Percentiles rank a stretch among this genome's conserved stretches.
phyloP scores from a whole-genome alignment of 2,888 invertebrate species.

The Phoenoteleia sp. region DNA sequence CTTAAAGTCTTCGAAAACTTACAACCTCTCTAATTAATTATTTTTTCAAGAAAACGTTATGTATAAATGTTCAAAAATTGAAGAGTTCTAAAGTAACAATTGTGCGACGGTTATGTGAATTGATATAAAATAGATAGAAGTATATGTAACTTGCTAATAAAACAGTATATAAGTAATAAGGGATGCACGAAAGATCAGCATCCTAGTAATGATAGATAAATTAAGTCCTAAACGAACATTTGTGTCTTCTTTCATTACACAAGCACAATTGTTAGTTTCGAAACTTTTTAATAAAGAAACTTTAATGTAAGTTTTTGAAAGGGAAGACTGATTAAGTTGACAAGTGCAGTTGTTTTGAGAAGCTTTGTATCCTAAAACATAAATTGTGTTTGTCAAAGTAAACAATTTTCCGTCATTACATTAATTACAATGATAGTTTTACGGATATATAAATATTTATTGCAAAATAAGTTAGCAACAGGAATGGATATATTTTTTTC shows the following conservation, averaged over 20 bases:
- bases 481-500: conserved; percentile 60
- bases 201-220: neutral
- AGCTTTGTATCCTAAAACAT: conserved; percentile 36
- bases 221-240: neutral
- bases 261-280: neutral
- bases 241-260: neutral
- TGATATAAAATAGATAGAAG: neutral
- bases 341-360: conserved; percentile 1
- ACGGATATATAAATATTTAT: conserved; percentile 38
- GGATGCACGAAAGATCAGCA: neutral
- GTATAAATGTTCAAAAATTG: neutral
- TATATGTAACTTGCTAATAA: neutral
- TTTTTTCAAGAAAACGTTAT: neutral
- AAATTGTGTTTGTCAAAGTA: conserved; percentile 29
- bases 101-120: neutral
- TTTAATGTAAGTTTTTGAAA: neutral
- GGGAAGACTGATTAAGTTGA: conserved; percentile 33
- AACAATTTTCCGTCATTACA: conserved; percentile 39
- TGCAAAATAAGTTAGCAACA: conserved; percentile 41
- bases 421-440: conserved; percentile 34
- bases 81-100: neutral
- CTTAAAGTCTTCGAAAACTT: conserved; percentile 8
- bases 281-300: neutral
- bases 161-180: neutral
- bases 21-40: neutral